These are phyloP conservation scores for Tylochromis polylepis DNA, from an alignment of 2,113 vertebrate species.

Conservation along the genomic window DNA sequence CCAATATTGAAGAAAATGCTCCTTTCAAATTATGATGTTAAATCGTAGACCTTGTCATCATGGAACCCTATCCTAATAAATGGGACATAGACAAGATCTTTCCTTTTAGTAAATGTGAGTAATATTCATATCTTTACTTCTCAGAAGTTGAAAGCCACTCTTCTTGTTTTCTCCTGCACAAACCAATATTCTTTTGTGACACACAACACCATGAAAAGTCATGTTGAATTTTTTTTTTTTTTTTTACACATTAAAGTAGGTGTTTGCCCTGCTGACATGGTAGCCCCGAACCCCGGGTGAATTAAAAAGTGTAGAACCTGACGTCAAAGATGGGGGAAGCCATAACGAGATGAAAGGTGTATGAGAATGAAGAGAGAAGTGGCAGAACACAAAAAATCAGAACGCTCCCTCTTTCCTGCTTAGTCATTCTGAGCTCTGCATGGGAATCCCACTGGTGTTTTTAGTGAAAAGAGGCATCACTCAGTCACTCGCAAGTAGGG, in stretches of 20 bases:
- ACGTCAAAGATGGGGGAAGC: slow-evolving; percentile 15
- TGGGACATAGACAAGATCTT: background rate
- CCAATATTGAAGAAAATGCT: background rate
- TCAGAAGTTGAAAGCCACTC: too few relatives aligned
- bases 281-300: background rate
- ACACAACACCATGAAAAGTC: background rate
- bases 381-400: background rate
- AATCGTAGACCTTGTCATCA: background rate
- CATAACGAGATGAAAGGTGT: background rate
- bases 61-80: background rate
- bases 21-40: background rate
- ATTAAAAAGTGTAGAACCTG: background rate
- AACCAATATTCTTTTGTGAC: background rate
- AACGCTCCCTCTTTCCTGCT: background rate
- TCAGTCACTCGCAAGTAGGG: background rate
- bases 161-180: background rate
- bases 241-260: background rate
- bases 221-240: background rate
- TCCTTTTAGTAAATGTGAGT: background rate
- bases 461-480: slow-evolving; percentile 37
- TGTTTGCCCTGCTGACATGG: background rate
- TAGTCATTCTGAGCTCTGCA: slow-evolving; percentile 7
- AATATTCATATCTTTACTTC: background rate
- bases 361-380: background rate
- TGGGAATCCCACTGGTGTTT: slow-evolving; percentile 28